Conservation (phyloP, 2,797 vertebrate genomes). For the Linurgus olivaceus region DNA sequence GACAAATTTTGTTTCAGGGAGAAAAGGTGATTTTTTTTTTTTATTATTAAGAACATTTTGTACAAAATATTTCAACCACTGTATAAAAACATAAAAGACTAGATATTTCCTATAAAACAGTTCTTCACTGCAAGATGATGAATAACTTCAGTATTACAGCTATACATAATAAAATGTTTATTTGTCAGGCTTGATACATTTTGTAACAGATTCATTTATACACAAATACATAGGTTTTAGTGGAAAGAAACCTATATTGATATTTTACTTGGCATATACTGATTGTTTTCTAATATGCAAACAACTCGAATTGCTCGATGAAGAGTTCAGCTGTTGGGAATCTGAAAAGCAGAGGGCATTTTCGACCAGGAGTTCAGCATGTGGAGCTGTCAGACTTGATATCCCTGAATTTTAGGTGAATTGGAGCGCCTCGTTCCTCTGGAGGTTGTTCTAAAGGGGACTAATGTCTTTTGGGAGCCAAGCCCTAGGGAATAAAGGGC, state of each 20-base stretch:
- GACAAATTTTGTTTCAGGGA: background rate
- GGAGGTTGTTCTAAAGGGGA: constrained; percentile 28
- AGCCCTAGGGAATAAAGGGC: constrained; percentile 23
- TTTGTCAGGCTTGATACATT: background rate
- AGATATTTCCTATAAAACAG: background rate
- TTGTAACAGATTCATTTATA: background rate
- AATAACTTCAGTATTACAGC: background rate
- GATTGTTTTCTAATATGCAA: background rate
- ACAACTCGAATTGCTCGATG: background rate
- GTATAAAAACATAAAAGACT: background rate
- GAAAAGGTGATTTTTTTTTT: background rate
- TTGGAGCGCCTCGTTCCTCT: background rate
- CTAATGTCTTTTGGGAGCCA: constrained; percentile 10
- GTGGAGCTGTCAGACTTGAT: constrained; percentile 33
- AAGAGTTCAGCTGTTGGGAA: background rate
- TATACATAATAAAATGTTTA: background rate
- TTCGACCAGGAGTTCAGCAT: background rate
- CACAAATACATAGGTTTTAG: background rate
- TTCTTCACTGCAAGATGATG: background rate
- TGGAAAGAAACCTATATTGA: background rate
- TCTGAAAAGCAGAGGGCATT: constrained; percentile 24
- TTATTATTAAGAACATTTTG: background rate
- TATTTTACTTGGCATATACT: background rate
- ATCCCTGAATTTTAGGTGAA: constrained; percentile 41
- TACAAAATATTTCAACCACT: background rate